These are phyloP conservation scores for Scalopus aquaticus DNA, from an alignment of 2,113 vertebrate genomes.

Conservation along the genomic window DNA sequence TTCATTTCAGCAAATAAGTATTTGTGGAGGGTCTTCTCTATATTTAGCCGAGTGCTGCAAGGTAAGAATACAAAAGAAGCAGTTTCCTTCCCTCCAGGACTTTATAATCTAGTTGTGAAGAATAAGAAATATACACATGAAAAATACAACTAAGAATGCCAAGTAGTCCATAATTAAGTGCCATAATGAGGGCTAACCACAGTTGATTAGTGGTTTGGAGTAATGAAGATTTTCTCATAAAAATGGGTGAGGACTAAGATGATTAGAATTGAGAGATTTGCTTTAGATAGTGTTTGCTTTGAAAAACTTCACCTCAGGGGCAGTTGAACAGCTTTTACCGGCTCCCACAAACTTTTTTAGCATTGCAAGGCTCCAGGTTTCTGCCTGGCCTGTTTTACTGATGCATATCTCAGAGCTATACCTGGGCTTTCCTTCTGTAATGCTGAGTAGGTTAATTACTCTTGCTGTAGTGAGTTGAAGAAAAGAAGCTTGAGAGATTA, in stretches of 20 bases:
- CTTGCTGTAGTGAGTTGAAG: not conserved
- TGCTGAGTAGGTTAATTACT: slow-evolving; percentile 71
- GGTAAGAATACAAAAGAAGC: slow-evolving; percentile 50
- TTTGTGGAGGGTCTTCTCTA: slow-evolving; percentile 47
- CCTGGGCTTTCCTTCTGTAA: slow-evolving; percentile 71
- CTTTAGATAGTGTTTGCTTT: slow-evolving; percentile 71
- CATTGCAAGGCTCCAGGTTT: slow-evolving; percentile 63
- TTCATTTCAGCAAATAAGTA: slow-evolving; percentile 34
- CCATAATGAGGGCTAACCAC: slow-evolving; percentile 54
- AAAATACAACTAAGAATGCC: slow-evolving; percentile 59
- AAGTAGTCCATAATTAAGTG: slow-evolving; percentile 67
- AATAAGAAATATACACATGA: slow-evolving; percentile 63
- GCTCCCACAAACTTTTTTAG: not conserved
- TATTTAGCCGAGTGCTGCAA: slow-evolving; percentile 27
- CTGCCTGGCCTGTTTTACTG: slow-evolving; percentile 51
- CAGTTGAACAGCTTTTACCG: not conserved
- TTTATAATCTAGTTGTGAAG: slow-evolving; percentile 51
- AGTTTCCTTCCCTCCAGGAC: slow-evolving; percentile 54
- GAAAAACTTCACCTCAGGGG: slow-evolving; percentile 71
- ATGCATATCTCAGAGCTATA: slow-evolving; percentile 70
- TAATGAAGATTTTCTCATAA: slow-evolving; percentile 75
- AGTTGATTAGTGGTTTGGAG: slow-evolving; percentile 76
- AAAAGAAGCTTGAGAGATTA: slow-evolving; percentile 24
- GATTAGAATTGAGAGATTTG: slow-evolving; percentile 70
- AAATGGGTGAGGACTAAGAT: slow-evolving; percentile 63